Base-by-base conservation (phyloP, 2,113 vertebrate species). In the Dasypus novemcinctus region DNA sequence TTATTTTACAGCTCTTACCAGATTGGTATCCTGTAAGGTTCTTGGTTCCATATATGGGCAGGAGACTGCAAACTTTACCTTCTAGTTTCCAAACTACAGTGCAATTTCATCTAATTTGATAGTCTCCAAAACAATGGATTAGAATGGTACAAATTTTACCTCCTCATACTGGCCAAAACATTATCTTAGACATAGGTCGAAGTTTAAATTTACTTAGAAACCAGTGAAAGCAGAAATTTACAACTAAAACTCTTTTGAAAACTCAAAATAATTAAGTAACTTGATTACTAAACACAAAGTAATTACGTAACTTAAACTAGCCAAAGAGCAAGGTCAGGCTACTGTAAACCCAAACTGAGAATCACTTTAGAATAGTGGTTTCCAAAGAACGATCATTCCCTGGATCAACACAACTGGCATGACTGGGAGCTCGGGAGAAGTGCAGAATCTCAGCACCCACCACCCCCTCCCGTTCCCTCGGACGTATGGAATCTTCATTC, bases 141-240 rank as follows among this genome's bases (percentile, higher is more conserved):
- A 94, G 91, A 86, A 4, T 27, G 17, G 33, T 81, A 13, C 14
- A 61, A 61, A 63, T 87, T 97, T 97, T 86, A 80, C 43, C 57
- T 68, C 90, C 38, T 94, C 92, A 90, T 85, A 90, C 84, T 93
- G 89, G 33, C 3, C 18, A 88, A 79, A 38, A 64, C 15, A 86
- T 57, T 75, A 75, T 82, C 4, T 79, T 71, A 80, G 18, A 31
- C 84, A 4, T 86, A 87, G 79, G 81, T 31, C 69, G 88, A 79
- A 90, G 52, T 74, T 94, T 57, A 92, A 96, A 95, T 3, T 78
- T 31, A 88, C 83, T 81, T 61, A 91, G 69, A 94, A 82, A 20
- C 2, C 23, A 97, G 23, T 21, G 94, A 86, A 71, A 96, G 90
- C 0, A 0, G 57, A 52, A 87, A 89, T 95, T 91, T 72, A 84